Conservation (phyloP, 2,888 invertebrate species). For the Andrena trimmerana region DNA sequence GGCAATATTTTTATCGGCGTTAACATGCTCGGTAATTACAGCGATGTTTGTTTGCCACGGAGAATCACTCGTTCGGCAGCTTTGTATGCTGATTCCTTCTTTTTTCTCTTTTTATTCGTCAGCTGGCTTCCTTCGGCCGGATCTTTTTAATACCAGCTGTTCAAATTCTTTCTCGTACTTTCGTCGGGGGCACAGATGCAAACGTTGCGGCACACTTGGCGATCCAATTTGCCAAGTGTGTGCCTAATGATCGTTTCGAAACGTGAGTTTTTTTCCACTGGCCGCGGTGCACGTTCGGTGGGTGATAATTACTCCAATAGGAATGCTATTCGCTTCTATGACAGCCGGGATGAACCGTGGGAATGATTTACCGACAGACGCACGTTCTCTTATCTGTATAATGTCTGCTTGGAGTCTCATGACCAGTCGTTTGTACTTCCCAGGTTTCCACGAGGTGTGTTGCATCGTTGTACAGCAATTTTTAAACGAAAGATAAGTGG, state of each 20-base stretch:
- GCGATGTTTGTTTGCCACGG: slow-evolving; percentile 3
- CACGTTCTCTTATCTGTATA: background rate
- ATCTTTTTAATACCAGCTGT: background rate
- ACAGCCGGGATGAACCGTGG: background rate
- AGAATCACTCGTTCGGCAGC: background rate
- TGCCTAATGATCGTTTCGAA: too few species aligned
- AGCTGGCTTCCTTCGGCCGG: background rate
- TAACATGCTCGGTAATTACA: slow-evolving; percentile 31
- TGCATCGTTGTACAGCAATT: background rate
- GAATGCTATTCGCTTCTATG: background rate
- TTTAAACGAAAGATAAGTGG: slow-evolving; percentile 1
- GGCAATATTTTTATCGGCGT: slow-evolving; percentile 31
- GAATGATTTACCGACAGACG: background rate
- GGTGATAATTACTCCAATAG: background rate
- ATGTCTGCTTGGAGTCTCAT: background rate
- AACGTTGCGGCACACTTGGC: too few species aligned
- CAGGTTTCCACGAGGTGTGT: background rate
- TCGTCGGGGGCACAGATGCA: too few species aligned
- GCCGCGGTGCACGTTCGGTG: too few species aligned
- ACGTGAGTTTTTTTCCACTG: background rate
- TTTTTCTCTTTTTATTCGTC: background rate
- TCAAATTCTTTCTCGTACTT: too few species aligned
- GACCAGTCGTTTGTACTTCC: slow-evolving; percentile 3
- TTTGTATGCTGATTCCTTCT: background rate
- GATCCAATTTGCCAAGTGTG: too few species aligned